Evolutionary conservation across 2,113 vertebrate species (phyloP), one percentile per base, ranked within the genome.

Genomic region (Prionailurus viverrinus): DNA sequence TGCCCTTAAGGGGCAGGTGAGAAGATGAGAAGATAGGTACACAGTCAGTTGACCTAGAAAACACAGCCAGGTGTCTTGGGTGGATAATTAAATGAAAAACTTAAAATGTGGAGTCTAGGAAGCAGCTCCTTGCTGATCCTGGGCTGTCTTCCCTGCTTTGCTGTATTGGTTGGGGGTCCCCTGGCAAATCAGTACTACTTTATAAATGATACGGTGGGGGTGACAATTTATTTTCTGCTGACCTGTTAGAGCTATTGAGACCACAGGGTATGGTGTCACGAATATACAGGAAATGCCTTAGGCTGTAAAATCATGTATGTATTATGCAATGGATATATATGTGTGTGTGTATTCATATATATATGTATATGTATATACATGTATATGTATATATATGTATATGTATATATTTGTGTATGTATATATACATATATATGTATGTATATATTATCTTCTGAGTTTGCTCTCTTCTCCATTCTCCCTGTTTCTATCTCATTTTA

Each of bases 61-160:
- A 68, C 12, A 18, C 1, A 33, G 74, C 41, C 69, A 45, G 87
- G 33, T 85, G 63, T 94, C 41, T 36, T 53, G 63, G 76, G 58
- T 36, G 76, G 58, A 68, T 89, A 41, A 80, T 66, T 87, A 78
- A 95, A 65, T 96, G 71, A 84, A 51, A 71, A 31, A 45, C 68
- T 79, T 6, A 76, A 79, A 90, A 58, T 5, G 16, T 2, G n/a
- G 39, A 19, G 16, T 68, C 39, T 36, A n/a, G 10, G 23, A 79
- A 27, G 51, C 61, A 51, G n/a, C 68, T 76, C 21, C 23, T 4
- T 61, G 55, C 82, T 51, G 63, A 31, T 29, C 16, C 71, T 45
- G 29, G 82, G 33, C 36, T 39, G 3, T 39, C 33, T 80, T 84
- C 51, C 63, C 48, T 33, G 33, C 39, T 91, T 87, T 55, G 80